These are phyloP conservation scores for Chloroclysta siterata DNA, from an alignment of 2,888 invertebrate species.

Conservation along the genomic window DNA sequence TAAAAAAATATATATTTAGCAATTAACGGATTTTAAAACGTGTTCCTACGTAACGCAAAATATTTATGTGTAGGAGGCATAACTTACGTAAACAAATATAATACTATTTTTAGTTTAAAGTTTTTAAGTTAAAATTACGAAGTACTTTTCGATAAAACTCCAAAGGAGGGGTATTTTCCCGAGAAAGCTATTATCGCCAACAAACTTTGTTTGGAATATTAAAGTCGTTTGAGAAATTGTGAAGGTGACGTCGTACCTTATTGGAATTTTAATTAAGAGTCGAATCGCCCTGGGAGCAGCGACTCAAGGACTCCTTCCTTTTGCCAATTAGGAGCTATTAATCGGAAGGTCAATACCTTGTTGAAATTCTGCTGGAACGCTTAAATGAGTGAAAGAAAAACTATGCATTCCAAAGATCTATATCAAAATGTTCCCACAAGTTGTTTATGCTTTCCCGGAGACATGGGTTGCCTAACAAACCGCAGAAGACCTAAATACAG, in stretches of 20 bases:
- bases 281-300: constrained; percentile 33
- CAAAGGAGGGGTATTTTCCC: neutral
- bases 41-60: too few relatives aligned
- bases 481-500: too few relatives aligned
- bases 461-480: too few relatives aligned
- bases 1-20: too few relatives aligned
- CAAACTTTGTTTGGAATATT: constrained; percentile 17
- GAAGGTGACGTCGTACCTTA: constrained; percentile 34
- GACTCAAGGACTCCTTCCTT: constrained; percentile 43
- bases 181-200: constrained; percentile 1
- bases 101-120: too few relatives aligned
- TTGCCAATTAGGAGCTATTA: constrained; percentile 41
- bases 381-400: neutral
- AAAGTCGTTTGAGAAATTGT: constrained; percentile 24
- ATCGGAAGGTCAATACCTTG: constrained; percentile 9
- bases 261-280: constrained; percentile 48
- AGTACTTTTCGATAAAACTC: neutral
- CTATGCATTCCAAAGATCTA: neutral
- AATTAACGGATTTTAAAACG: too few relatives aligned
- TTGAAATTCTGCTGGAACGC: neutral
- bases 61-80: too few relatives aligned
- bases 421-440: too few relatives aligned
- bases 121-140: too few relatives aligned
- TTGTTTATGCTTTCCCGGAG: too few relatives aligned
- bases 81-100: too few relatives aligned